Percentiles rank a stretch among this genome's conserved stretches.
Evolutionary conservation across 2,797 vertebrate genomes (phyloP).

Genomic region (Clamator glandarius): DNA sequence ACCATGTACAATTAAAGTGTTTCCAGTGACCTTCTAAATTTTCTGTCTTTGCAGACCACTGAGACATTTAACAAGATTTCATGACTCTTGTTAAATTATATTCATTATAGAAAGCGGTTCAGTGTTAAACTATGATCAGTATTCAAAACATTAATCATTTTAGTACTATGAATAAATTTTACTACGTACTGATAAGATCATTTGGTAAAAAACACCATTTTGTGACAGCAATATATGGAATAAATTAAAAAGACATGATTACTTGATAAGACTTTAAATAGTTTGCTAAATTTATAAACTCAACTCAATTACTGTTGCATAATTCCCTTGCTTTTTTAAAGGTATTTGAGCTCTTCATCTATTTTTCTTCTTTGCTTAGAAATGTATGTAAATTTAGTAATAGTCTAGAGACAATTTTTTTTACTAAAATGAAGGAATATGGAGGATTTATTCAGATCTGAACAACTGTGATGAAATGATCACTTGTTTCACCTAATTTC

Average conservation of each 20-base stretch:
- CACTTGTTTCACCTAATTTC: not conserved
- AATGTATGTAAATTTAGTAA: not conserved
- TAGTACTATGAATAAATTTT: slow-evolving; percentile 16
- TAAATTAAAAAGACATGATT: not conserved
- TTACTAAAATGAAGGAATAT: not conserved
- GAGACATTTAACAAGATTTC: not conserved
- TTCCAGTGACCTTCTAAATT: not conserved
- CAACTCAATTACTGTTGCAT: not conserved
- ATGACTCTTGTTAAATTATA: not conserved
- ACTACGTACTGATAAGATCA: not conserved
- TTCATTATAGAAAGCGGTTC: not conserved
- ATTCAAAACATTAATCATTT: not conserved
- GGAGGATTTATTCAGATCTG: not conserved
- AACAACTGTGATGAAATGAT: not conserved
- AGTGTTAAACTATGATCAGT: not conserved
- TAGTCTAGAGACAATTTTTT: not conserved
- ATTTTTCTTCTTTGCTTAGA: not conserved
- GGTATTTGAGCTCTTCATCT: not conserved
- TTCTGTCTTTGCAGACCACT: not conserved
- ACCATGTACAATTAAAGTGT: not conserved
- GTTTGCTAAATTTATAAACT: not conserved
- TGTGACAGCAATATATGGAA: not conserved
- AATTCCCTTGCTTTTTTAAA: not conserved
- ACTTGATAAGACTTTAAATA: not conserved
- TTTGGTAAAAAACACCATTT: not conserved